Evolutionary conservation across 2,113 vertebrate genomes (phyloP).

Genomic region (Odontophorus gujanensis): DNA sequence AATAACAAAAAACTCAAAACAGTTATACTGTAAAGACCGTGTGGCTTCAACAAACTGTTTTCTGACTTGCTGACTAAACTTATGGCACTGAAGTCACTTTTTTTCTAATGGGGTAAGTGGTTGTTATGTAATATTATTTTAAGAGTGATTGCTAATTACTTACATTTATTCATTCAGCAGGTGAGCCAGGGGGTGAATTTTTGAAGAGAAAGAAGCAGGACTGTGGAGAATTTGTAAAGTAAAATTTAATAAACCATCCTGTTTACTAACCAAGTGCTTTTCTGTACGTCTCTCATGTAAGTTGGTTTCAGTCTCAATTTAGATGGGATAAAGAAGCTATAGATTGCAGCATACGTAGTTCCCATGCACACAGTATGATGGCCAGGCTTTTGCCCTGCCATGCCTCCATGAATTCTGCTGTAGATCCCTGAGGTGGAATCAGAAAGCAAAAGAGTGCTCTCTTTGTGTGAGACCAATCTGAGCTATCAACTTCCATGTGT

Average conservation of each 20-base stretch:
- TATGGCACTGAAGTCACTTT: not conserved
- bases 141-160: not conserved
- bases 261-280: accelerated
- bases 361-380: accelerated
- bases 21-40: not conserved
- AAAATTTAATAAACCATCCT: not conserved
- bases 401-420: too few species aligned
- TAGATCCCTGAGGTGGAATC: too few species aligned
- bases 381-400: too few species aligned
- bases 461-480: too few species aligned
- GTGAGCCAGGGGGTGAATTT: not conserved
- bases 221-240: not conserved
- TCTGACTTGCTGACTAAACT: not conserved
- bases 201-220: not conserved
- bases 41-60: not conserved
- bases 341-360: not conserved
- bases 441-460: too few species aligned
- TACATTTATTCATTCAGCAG: accelerated
- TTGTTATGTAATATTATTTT: not conserved
- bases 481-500: too few species aligned
- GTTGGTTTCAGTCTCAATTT: not conserved
- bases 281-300: not conserved
- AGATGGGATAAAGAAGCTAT: not conserved
- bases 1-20: too few species aligned
- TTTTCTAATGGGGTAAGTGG: too few species aligned